Base-by-base conservation (phyloP, 1,140 invertebrate genomes). In the Drosophila ananassae region DNA sequence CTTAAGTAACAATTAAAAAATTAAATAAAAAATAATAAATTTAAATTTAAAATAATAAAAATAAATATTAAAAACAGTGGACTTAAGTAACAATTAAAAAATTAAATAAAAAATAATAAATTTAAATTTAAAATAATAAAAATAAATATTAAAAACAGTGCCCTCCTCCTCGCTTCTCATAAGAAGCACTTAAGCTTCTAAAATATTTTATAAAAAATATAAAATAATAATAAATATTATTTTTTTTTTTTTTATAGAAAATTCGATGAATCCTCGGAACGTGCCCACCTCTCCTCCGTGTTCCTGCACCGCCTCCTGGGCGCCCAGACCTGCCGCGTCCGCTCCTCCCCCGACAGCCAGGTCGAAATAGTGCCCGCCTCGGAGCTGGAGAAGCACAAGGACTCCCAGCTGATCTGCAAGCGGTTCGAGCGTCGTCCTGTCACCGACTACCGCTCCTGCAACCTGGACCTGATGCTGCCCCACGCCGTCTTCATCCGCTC, bases 381-480 rank as follows among this genome's bases (percentile, higher is more conserved):
- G 8, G 56, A 92, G 53, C 69, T 92, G 73, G 75, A 89, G 44
- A 24, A 81, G 50, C 55, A 87, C 64, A 90, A 84, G 69, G 72
- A 91, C 30, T 83, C 77, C 39, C 81, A 90, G 39, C 55, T 92
- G 22, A 59, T 92, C 21, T 92, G 91, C 34, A 63, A 73, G 25
- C 77, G 66, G 2, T 21, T 91, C 39, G 81, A 89, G 55, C 73
- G 72, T 28, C 77, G 77, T 25, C 77, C 90, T 0, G 75, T 92
- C n/a, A 85, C 79, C 53, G 90, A 92, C 44, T 74, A 56, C 13
- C 57, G 51, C 1, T 32, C 13, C 5, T 92, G 91, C 57, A 90
- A 90, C 51, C 68, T 91, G 30, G 91, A 92, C n/a, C 71, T 79
- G 6, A 67, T 81, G 51, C 59, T 91, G 50, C 90, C 91, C 0